Conservation (phyloP, 1,140 invertebrate species). For the Drosophila tropicalis region DNA sequence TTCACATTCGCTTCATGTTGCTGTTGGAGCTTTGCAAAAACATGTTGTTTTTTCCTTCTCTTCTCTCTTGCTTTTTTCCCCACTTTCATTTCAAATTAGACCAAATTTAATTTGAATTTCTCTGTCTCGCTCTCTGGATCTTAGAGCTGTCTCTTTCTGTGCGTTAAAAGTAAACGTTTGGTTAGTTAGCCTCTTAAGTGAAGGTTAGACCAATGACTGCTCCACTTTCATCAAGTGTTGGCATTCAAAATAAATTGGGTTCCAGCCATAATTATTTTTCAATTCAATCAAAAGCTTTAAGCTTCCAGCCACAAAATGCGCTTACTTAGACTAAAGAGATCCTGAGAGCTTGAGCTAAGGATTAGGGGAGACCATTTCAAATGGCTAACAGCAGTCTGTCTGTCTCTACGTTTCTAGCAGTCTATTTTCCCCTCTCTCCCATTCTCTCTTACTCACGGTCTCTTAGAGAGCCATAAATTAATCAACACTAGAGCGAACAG, state of each 20-base stretch:
- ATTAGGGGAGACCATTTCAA: slow-evolving; percentile 64
- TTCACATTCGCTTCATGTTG: slow-evolving; percentile 14
- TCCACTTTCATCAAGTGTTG: slow-evolving; percentile 10
- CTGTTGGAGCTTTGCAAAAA: slow-evolving; percentile 21
- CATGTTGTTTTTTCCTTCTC: slow-evolving; percentile 41
- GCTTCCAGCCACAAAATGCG: slow-evolving; percentile 38
- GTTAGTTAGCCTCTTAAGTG: slow-evolving; percentile 4
- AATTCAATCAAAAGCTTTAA: slow-evolving; percentile 71
- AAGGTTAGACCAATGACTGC: neutral
- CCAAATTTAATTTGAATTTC: slow-evolving; percentile 68
- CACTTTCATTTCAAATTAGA: slow-evolving; percentile 62
- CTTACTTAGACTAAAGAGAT: slow-evolving; percentile 44
- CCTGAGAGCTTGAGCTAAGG: slow-evolving; percentile 67
- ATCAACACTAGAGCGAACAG: slow-evolving; percentile 46
- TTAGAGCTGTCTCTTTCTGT: slow-evolving; percentile 41
- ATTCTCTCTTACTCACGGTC: neutral
- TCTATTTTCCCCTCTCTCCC: neutral
- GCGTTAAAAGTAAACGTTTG: slow-evolving; percentile 2
- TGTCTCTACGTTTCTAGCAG: slow-evolving; percentile 1
- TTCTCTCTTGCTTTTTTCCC: slow-evolving; percentile 7
- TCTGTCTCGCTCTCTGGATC: slow-evolving; percentile 44
- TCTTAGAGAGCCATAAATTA: slow-evolving; percentile 61
- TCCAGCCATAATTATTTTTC: slow-evolving; percentile 70
- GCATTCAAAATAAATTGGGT: slow-evolving; percentile 39
- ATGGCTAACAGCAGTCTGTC: slow-evolving; percentile 43